phyloP scores from a whole-genome alignment of 2,113 vertebrate species.

The Cairina moschata region DNA sequence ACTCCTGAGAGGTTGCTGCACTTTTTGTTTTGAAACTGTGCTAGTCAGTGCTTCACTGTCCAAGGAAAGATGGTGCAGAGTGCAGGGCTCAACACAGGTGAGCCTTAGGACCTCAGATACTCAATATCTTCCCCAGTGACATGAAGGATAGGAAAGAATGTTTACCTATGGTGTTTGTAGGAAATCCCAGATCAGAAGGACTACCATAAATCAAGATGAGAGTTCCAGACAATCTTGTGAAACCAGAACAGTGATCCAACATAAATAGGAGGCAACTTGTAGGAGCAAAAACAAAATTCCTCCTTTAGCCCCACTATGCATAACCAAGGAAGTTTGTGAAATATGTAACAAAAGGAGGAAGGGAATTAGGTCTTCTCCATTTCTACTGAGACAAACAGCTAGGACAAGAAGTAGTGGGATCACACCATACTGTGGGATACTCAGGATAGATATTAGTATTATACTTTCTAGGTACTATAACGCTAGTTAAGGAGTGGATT shows the following conservation, averaged over 20 bases:
- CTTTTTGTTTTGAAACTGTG: background rate
- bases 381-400: background rate
- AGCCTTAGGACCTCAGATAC: background rate
- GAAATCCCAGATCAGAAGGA: background rate
- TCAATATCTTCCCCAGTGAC: background rate
- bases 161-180: background rate
- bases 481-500: background rate
- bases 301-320: background rate
- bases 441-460: background rate
- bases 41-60: background rate
- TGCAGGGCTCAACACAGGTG: background rate
- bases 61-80: background rate
- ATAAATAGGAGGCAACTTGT: background rate
- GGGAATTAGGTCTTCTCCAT: background rate
- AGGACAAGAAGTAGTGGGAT: background rate
- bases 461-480: background rate
- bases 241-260: background rate
- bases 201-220: background rate
- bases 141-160: background rate
- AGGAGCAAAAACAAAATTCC: background rate
- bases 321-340: background rate
- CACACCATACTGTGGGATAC: no score
- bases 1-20: background rate
- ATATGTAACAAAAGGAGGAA: background rate
- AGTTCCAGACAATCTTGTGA: background rate